These are phyloP conservation scores for Adoxophyes honmai DNA, from an alignment of 1,140 invertebrate species.

Conservation along the genomic window DNA sequence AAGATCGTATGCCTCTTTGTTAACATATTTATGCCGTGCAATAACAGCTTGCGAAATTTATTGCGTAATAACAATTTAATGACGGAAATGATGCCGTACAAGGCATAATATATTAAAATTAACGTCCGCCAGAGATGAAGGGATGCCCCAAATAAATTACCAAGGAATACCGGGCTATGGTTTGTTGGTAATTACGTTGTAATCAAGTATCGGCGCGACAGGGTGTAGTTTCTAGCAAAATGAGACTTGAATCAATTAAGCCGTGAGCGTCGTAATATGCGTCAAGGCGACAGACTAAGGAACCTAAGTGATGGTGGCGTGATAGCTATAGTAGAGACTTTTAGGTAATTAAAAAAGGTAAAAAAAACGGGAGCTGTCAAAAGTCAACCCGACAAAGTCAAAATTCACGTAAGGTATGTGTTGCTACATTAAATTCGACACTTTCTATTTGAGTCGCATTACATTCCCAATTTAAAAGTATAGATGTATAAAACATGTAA, in stretches of 20 bases:
- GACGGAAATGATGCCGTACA: constrained; percentile 28
- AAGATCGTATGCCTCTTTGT: constrained; percentile 11
- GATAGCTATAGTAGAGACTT: too few species aligned
- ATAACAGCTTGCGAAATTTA: constrained; percentile 32
- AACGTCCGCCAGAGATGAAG: constrained; percentile 20
- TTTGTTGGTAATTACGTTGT: constrained; percentile 5
- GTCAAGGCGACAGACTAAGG: too few species aligned
- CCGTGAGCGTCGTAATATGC: too few species aligned
- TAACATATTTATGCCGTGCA: constrained; percentile 24
- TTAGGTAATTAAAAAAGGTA: too few species aligned
- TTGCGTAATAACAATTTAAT: constrained; percentile 35
- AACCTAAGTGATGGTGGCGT: too few species aligned
- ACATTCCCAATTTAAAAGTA: too few species aligned
- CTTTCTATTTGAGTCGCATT: too few species aligned
- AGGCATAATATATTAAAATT: constrained; percentile 35
- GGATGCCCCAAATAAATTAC: constrained; percentile 15
- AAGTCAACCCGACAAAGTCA: too few species aligned
- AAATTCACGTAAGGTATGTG: too few species aligned
- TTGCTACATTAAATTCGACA: too few species aligned
- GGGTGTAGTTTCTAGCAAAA: not conserved
- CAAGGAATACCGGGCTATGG: constrained; percentile 4
- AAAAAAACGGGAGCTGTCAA: too few species aligned
- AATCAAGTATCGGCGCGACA: not conserved
- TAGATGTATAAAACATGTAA: too few species aligned
- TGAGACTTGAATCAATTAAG: not conserved